Percentiles rank a stretch among this genome's conserved stretches.
These are phyloP conservation scores for Eupithecia centaureata DNA, from an alignment of 2,888 invertebrate species.

Conservation along the genomic window DNA sequence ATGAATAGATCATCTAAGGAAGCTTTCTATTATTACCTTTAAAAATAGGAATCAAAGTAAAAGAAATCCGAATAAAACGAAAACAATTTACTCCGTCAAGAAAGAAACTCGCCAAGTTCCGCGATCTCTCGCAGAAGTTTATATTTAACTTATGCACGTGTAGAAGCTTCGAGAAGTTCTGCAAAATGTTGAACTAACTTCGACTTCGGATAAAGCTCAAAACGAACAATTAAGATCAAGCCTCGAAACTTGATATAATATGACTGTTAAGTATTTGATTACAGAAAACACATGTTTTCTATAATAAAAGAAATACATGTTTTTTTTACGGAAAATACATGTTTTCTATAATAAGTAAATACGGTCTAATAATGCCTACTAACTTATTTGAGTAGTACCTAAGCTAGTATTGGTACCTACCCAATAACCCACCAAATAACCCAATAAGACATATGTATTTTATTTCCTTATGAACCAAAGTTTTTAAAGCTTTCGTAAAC, in stretches of 20 bases:
- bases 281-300: not conserved
- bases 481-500: too few relatives aligned
- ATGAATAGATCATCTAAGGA: not conserved
- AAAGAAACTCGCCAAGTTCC: constrained; percentile 1
- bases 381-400: too few relatives aligned
- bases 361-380: too few relatives aligned
- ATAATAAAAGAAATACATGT: too few relatives aligned
- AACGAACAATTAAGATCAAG: constrained; percentile 3
- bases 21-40: not conserved
- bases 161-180: not conserved
- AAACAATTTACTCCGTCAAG: constrained; percentile 1
- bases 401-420: too few relatives aligned
- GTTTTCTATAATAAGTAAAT: not conserved
- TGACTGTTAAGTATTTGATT: not conserved
- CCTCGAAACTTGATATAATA: not conserved
- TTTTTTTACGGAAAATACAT: not conserved
- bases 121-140: not conserved
- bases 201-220: not conserved
- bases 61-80: not conserved
- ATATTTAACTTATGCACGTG: not conserved
- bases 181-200: constrained; percentile 5
- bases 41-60: not conserved
- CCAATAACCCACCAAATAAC: too few relatives aligned
- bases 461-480: too few relatives aligned
- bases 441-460: too few relatives aligned